Base-by-base conservation (phyloP, 2,888 invertebrate species). In the Latheticus oryzae region DNA sequence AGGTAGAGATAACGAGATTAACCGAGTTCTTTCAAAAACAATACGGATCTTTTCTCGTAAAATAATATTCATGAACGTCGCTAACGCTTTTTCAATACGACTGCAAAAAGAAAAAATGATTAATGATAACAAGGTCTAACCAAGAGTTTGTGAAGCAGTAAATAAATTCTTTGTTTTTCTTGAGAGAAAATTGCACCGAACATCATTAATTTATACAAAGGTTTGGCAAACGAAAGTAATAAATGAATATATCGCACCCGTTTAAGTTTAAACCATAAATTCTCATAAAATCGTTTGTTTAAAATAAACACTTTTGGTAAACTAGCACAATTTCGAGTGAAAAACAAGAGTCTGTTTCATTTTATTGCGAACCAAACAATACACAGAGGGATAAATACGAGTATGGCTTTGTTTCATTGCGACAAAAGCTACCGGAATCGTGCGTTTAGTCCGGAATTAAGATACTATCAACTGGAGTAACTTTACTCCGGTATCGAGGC, bases 141-240 rank as follows among this genome's bases (percentile, higher is more conserved):
- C 58, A 40, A 30, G 54, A 35, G 61, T 38, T 45, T 57, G 65
- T 40, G 58, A 54, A 51, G 61, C 63, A 61, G 63, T 63, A 62
- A 63, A 65, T 65, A 65, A 63, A 61, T 60, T 63, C 58, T 60
- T 63, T 61, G 61, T 63, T 61, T 60, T 63, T 43, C 42, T 51
- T 9, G 37, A 37, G 5, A 40, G n/a, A 28, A 61, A 60, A 58
- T 55, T 56, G 48, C 51, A 51, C 40, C 30, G 58, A 24, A 50
- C 54, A 58, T 64, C 62, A 62, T 62, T 64, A 62, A 64, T 64
- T 62, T 53, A 60, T 58, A 48, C 42, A 50, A 23, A 54, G 40
- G 58, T 58, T 58, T 55, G 47, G 54, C 45, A 54, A 42, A 33
- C 23, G 51, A 40, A 55, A 55, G 52, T 60, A 58, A 60, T 60